phyloP scores from a whole-genome alignment of 2,888 invertebrate species.

The Rhagonycha fulva region DNA sequence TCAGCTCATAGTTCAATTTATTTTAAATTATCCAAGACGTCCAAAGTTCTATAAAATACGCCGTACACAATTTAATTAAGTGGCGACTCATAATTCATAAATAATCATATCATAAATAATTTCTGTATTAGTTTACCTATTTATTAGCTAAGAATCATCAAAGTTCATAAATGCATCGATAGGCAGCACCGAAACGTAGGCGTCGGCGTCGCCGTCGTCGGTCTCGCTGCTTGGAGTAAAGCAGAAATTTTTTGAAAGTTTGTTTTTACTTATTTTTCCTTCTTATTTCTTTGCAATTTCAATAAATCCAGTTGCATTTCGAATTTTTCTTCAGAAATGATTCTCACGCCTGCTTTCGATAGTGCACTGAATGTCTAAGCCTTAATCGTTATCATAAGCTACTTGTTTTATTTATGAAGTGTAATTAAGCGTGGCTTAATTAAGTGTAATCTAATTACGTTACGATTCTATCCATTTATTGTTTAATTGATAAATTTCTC shows the following conservation, averaged over 20 bases:
- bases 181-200: neutral
- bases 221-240: no score
- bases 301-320: neutral
- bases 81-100: neutral
- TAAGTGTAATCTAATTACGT: neutral
- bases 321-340: neutral
- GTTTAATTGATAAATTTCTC: neutral
- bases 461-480: neutral
- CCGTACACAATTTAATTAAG: neutral
- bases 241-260: neutral
- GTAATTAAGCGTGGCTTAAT: neutral
- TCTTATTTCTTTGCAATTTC: neutral
- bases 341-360: neutral
- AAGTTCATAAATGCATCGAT: neutral
- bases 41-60: neutral
- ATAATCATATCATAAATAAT: neutral
- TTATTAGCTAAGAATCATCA: neutral
- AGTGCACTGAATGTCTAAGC: neutral
- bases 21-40: neutral
- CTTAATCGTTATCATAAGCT: neutral
- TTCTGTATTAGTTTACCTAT: neutral
- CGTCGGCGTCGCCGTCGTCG: no score
- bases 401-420: neutral
- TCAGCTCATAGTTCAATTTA: neutral
- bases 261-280: neutral